Conservation (phyloP, 2,113 vertebrate genomes). For the Myxocyprinus asiaticus region DNA sequence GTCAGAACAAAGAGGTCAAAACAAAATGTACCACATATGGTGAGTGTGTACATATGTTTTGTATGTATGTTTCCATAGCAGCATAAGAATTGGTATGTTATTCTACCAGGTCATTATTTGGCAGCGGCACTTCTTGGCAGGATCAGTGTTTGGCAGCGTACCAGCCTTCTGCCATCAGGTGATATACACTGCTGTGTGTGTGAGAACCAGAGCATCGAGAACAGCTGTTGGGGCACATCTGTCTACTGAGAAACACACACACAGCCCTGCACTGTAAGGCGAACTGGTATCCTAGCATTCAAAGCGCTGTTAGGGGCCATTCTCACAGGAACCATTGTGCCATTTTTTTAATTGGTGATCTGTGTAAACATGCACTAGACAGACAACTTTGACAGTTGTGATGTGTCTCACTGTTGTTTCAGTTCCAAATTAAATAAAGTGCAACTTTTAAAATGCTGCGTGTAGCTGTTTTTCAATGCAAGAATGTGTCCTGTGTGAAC, state of each 20-base stretch:
- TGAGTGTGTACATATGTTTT: conserved; percentile 24
- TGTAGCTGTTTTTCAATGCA: no score
- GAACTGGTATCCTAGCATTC: background rate
- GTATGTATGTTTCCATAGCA: conserved; percentile 19
- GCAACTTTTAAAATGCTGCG: no score
- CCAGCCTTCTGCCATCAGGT: conserved; percentile 52
- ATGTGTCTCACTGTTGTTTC: no score
- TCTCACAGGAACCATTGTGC: background rate
- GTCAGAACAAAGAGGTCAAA: conserved; percentile 33
- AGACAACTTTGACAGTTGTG: background rate
- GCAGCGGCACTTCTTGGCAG: conserved; percentile 45
- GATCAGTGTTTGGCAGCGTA: conserved; percentile 47
- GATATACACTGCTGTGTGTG: conserved; percentile 4
- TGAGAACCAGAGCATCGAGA: conserved; percentile 8
- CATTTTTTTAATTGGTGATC: background rate
- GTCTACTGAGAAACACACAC: conserved; percentile 43
- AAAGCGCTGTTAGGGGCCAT: background rate
- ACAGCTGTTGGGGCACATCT: conserved; percentile 48
- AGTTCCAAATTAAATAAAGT: no score
- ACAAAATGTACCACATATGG: conserved; percentile 13
- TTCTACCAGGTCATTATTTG: conserved; percentile 53
- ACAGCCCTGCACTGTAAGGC: background rate
- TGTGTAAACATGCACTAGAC: background rate
- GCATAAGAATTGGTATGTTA: conserved; percentile 48
- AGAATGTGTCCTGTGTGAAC: no score